Base-by-base conservation (phyloP, 2,113 vertebrate genomes). In the Ciconia stormi region DNA sequence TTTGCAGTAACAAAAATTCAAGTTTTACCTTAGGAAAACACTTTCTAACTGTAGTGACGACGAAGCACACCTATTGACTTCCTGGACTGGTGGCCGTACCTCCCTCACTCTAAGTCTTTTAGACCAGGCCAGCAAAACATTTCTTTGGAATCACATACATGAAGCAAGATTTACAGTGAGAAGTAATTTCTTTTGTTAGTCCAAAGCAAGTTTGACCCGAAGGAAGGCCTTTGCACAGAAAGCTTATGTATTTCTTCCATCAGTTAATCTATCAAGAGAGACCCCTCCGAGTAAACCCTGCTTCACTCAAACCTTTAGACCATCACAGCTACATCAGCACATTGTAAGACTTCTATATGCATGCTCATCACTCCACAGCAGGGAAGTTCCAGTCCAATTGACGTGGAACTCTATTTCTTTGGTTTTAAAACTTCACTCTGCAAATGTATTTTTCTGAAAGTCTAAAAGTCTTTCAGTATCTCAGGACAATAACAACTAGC, bases 341-440 rank as follows among this genome's bases (percentile, higher is more conserved):
- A 7, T 21, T 13, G 0, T 2, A 26, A 53, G 8, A 30, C 15
- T 55, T 52, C 30, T 6, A 20, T 1, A 3, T 2, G 18, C 9
- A 11, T 4, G 11, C 5, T 56, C 32, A 16, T n/a, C 32, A 16
- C 44, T 11, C 27, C 1, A 1, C 0, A 0, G 1, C 1, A 10
- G 20, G 16, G 3, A 21, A 62, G 19, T 38, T 38, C 38, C 56
- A 27, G 38, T 5, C 38, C 1, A 1, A 9, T 4, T 12, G 1
- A 21, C 9, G 15, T 22, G 15, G 7, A 82, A n/a, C 12, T 27
- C 46, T 11, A 2, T 56, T 58, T 9, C 23, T 16, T 56, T 55
- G 15, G 25, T 19, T 91, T 55, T 42, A 30, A 88, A 85, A 21
- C 18, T 4, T 67, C 34, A 52, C 2, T 46, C 30, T 27, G 16